Percentiles rank a stretch among this genome's conserved stretches.
Conservation (phyloP, 2,113 vertebrate species). For the Pogonocichla stellata region DNA sequence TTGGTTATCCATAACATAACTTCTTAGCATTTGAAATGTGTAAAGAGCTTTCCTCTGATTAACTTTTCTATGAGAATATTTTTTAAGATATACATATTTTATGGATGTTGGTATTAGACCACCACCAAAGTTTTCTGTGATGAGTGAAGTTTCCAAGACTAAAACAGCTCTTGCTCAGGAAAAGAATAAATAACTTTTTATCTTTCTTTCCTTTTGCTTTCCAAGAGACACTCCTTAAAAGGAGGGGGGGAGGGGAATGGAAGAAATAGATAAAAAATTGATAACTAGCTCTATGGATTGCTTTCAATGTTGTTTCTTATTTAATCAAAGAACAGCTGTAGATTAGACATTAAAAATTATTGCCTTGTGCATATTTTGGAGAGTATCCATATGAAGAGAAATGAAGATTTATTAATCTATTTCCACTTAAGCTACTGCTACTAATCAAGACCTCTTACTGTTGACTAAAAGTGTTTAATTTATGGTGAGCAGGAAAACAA, state of each 20-base stretch:
- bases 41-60: neutral
- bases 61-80: neutral
- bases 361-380: neutral
- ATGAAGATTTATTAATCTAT: neutral
- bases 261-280: neutral
- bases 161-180: neutral
- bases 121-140: neutral
- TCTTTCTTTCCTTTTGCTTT: neutral
- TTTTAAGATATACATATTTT: neutral
- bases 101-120: neutral
- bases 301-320: neutral
- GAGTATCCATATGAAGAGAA: neutral
- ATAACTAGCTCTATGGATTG: neutral
- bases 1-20: neutral
- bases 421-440: neutral
- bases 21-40: neutral
- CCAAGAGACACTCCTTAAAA: neutral
- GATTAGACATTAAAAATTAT: neutral
- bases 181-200: neutral
- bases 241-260: accelerated
- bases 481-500: neutral
- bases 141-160: neutral
- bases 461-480: neutral
- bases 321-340: neutral
- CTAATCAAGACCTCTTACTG: neutral